Evolutionary conservation across 2,888 invertebrate species (phyloP).

Genomic region (Allolobophora icterica): DNA sequence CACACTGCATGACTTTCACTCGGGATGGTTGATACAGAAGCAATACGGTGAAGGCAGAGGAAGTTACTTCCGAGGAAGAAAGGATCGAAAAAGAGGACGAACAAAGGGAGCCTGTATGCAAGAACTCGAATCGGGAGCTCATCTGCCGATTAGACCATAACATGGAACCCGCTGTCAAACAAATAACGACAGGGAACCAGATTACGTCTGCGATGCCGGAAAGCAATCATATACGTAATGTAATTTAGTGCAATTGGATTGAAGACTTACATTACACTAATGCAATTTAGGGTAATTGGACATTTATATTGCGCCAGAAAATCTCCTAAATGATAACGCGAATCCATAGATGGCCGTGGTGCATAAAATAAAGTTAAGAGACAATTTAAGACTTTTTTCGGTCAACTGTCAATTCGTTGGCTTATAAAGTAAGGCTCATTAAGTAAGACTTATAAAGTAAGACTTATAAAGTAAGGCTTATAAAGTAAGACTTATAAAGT

Average conservation of each 20-base stretch:
- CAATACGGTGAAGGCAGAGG: not conserved
- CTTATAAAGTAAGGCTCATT: no score
- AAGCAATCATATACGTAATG: not conserved
- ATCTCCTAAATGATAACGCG: not conserved
- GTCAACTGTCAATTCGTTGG: no score
- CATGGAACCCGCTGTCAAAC: not conserved
- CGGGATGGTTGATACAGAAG: not conserved
- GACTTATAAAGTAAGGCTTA: no score
- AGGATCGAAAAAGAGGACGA: not conserved
- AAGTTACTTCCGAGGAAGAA: not conserved
- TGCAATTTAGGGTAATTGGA: not conserved
- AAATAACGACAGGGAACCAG: not conserved
- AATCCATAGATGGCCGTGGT: not conserved
- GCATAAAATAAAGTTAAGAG: not conserved
- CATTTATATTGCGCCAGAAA: not conserved
- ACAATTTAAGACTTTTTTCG: not conserved
- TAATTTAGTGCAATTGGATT: constrained; percentile 3
- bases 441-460: no score
- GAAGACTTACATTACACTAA: not conserved
- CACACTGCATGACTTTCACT: not conserved
- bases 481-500: no score
- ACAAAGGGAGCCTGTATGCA: not conserved
- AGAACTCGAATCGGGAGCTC: not conserved
- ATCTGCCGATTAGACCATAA: not conserved
- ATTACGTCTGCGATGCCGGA: not conserved